Evolutionary conservation across 2,888 invertebrate genomes (phyloP).

Genomic region (Nematopogon swammerdamellus): DNA sequence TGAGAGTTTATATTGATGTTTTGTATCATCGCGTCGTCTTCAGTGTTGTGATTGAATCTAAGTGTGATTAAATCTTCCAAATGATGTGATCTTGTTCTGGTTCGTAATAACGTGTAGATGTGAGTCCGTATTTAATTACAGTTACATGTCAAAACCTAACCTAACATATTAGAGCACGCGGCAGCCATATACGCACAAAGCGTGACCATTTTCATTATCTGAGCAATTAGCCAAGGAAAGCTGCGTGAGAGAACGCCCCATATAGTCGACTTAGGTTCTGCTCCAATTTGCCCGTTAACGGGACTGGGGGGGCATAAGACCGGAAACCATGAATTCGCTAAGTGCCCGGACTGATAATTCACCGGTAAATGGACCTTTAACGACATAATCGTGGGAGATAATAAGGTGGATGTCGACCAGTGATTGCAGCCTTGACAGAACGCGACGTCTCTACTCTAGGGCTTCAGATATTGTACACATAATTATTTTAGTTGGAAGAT

Average conservation of each 20-base stretch:
- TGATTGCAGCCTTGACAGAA: too few species aligned
- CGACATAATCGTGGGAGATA: not conserved
- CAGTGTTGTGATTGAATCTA: too few species aligned
- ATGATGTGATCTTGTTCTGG: too few species aligned
- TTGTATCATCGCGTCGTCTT: too few species aligned
- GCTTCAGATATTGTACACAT: too few species aligned
- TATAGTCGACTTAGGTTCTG: not conserved
- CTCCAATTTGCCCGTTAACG: not conserved
- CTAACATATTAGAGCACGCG: not conserved
- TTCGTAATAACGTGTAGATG: too few species aligned
- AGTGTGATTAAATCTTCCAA: too few species aligned
- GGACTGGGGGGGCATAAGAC: not conserved
- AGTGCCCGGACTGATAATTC: not conserved
- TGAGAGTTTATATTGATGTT: too few species aligned
- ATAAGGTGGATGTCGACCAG: too few species aligned
- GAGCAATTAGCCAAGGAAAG: not conserved
- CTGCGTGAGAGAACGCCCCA: not conserved
- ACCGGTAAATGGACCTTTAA: not conserved
- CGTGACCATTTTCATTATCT: not conserved
- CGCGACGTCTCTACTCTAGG: too few species aligned
- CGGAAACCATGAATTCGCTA: not conserved
- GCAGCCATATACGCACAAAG: not conserved
- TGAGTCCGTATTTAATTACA: too few species aligned
- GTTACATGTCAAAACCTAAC: not conserved
- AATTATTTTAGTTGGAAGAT: too few species aligned